Conservation (phyloP, 2,888 invertebrate species). For the Allygus modestus region DNA sequence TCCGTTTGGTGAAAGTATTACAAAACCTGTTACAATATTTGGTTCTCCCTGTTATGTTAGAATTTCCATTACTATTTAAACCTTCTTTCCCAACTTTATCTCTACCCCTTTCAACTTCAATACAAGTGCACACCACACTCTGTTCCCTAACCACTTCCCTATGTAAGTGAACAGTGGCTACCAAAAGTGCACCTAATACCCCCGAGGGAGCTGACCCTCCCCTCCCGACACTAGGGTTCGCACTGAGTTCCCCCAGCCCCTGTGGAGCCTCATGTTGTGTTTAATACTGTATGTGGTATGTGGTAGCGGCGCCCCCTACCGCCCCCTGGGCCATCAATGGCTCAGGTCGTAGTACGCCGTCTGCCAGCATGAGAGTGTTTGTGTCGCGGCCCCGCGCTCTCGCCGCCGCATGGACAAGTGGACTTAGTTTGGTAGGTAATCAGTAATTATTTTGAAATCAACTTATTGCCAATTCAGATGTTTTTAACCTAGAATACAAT, state of each 20-base stretch:
- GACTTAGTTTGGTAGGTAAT: slow-evolving; percentile 14
- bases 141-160: too few relatives aligned
- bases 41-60: background rate
- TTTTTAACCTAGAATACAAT: too few relatives aligned
- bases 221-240: background rate
- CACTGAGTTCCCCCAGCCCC: background rate
- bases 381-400: background rate
- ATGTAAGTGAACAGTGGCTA: too few relatives aligned
- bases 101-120: too few relatives aligned
- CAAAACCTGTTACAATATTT: too few relatives aligned
- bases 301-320: background rate
- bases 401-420: background rate
- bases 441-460: background rate
- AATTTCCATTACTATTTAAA: background rate
- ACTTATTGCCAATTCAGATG: too few relatives aligned
- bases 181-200: too few relatives aligned
- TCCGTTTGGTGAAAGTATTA: too few relatives aligned
- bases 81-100: background rate
- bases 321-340: background rate
- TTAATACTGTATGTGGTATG: slow-evolving; percentile 21
- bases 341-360: background rate
- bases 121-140: too few relatives aligned
- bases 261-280: background rate
- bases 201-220: background rate
- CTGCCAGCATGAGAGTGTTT: background rate